Evolutionary conservation across 2,888 invertebrate species (phyloP), one percentile per base, ranked within the genome.

Genomic region (Drosophila mimica): DNA sequence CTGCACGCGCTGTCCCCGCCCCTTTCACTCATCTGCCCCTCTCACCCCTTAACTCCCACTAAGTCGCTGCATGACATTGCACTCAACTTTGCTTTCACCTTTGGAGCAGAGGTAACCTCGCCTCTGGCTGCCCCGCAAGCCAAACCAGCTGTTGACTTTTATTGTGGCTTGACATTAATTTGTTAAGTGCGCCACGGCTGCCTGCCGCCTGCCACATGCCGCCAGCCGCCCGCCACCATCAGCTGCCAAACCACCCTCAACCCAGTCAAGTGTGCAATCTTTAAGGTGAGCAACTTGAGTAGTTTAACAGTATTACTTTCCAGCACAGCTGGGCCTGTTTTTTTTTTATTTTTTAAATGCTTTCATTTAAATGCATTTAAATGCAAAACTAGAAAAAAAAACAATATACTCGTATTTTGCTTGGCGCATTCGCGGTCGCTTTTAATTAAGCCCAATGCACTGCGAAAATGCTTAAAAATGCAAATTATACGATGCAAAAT

Each of bases 141-240:
- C 48, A 74, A 81, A 79, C 75, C 89, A 87, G 87, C 89, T 89
- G 87, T 88, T 88, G 88, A 85, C 85, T 88, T 87, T 88, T 88
- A 88, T 88, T 89, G 87, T 88, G 87, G 87, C 89, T 80, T 87
- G 88, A 89, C 89, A 87, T 87, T 87, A 87, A 87, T 89, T 87
- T 87, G 87, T 87, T 89, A 87, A 87, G 87, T 87, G 89, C 88
- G 75, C 74, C 80, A 75, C 63, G 74, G 67, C 73, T 70, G 68
- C 70, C 52, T 67, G 62, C 73, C 46, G 7, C 46, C 20, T 46
- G 46, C 20, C 20, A 17, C 36, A 7, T 6, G 36, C 34, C 38
- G n/a, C 40, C n/a, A 4, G n/a, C n/a, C 40, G 15, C 25, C 7
- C 7, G 13, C 20, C 20, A 46, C 53, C 54, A 25, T 7, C 48